Evolutionary conservation across 2,797 vertebrate species (phyloP), one percentile per base, ranked within the genome.

Genomic region (Rhinatrema bivittatum): DNA sequence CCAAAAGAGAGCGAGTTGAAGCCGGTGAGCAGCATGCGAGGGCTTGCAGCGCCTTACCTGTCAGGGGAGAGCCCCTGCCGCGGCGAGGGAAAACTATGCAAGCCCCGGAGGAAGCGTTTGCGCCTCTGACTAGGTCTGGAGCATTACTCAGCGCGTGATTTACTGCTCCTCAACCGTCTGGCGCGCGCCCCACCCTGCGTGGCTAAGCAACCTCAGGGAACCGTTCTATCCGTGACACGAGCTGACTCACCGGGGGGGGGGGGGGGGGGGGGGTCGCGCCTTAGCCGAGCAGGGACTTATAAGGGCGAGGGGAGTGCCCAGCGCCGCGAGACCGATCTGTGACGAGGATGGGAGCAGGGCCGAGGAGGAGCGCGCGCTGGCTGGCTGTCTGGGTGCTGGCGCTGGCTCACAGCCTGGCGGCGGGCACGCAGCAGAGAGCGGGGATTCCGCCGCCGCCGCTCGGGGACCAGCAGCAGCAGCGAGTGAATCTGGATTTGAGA

Each of bases 91-190:
- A 76, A 62, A n/a, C n/a, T 42, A 22, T n/a, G 11, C 46, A 66
- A 69, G n/a, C n/a, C 58, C 56, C 27, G 7, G 32, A 68, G 79
- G 62, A 67, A 71, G 22, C 34, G 46, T 36, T 29, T 33, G 29
- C 52, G 52, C 37, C 61, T 29, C 39, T 46, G 36, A 38, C 7
- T 51, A 20, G 49, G 75, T 85, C 48, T 57, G 30, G 42, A 51
- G 32, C 9, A 37, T 93, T 88, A 93, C 81, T 91, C 87, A 92
- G 62, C 58, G 55, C 72, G 72, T 86, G 72, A 83, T 74, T 77
- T 69, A 55, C 47, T 44, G 56, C 51, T 60, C 46, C n/a, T n/a
- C 59, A 53, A 65, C 55, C 42, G 60, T 74, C 79, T 70, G 69
- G 63, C 59, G 57, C 56, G 52, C 51, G 76, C 76, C 80, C 64